Conservation (phyloP, 2,113 vertebrate species). For the Channa maculata region DNA sequence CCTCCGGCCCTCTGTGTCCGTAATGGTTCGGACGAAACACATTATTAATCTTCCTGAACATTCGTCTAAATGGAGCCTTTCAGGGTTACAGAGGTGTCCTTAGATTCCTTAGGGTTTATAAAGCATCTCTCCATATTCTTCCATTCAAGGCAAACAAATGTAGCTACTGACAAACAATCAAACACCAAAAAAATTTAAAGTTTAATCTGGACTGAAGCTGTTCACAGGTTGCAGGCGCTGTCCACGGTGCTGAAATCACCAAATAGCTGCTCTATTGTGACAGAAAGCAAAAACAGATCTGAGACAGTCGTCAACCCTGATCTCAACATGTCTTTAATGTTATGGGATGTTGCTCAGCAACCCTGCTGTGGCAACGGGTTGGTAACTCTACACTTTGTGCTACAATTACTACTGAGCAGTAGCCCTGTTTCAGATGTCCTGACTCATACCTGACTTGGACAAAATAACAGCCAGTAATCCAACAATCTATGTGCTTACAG, state of each 20-base stretch:
- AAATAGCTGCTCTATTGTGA: neutral
- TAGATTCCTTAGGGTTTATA: neutral
- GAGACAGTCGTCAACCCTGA: slow-evolving; percentile 43
- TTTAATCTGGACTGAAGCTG: neutral
- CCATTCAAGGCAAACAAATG: neutral
- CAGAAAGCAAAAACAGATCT: slow-evolving; percentile 14
- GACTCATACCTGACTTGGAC: slow-evolving; percentile 19
- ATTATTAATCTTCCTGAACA: slow-evolving; percentile 85
- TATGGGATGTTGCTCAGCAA: slow-evolving; percentile 67
- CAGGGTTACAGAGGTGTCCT: slow-evolving; percentile 1
- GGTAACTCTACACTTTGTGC: slow-evolving; percentile 68
- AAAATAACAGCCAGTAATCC: neutral
- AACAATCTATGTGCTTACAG: neutral
- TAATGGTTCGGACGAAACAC: slow-evolving; percentile 86
- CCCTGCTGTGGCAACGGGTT: slow-evolving; percentile 58
- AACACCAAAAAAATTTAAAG: neutral
- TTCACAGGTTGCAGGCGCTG: slow-evolving; percentile 23
- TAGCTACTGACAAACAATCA: neutral
- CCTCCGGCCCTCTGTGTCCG: slow-evolving; percentile 58
- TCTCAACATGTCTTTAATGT: slow-evolving; percentile 37
- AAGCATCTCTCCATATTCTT: slow-evolving; percentile 29
- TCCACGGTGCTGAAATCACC: slow-evolving; percentile 69
- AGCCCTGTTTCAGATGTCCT: slow-evolving; percentile 53
- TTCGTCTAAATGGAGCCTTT: slow-evolving; percentile 57
- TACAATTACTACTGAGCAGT: slow-evolving; percentile 54